A percentile compares a stretch with the other conserved stretches of the same genome.
Conservation (phyloP, 2,113 vertebrate species). For the Pluvialis apricaria region DNA sequence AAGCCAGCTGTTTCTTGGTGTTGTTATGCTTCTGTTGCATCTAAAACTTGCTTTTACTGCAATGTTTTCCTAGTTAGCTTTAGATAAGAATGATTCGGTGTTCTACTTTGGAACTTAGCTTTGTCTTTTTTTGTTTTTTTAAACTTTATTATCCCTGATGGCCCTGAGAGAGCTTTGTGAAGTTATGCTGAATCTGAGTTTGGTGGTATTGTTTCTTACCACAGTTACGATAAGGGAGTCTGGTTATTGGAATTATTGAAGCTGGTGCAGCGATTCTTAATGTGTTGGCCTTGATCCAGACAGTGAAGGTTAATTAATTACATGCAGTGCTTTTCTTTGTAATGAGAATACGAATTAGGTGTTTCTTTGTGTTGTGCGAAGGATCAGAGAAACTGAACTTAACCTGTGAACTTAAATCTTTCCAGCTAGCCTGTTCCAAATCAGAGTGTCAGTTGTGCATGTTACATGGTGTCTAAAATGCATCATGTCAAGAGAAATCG, state of each 20-base stretch:
- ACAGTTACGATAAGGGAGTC: neutral
- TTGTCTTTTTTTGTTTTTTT: neutral
- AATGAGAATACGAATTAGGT: neutral
- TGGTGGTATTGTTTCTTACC: neutral
- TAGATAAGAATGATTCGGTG: neutral
- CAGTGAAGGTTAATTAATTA: neutral
- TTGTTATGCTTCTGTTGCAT: neutral
- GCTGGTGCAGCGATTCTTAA: neutral
- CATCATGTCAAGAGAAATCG: conserved; percentile 28
- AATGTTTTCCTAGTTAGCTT: neutral
- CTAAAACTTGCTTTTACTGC: neutral
- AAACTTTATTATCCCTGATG: neutral
- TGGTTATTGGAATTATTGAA: neutral
- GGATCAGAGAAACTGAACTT: conserved; percentile 45
- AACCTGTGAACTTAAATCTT: conserved; percentile 44
- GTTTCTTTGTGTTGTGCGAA: neutral
- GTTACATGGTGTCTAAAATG: conserved; percentile 36
- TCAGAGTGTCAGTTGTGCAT: conserved; percentile 36
- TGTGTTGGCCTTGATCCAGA: neutral
- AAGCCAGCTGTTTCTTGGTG: neutral
- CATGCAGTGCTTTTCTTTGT: neutral
- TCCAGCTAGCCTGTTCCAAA: conserved; percentile 55
- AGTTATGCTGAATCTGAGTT: neutral
- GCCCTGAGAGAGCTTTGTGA: neutral
- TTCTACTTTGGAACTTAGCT: neutral